A percentile compares a stretch with the other conserved stretches of the same genome.
Evolutionary conservation across 2,797 vertebrate species (phyloP).

Genomic region (Girardinus metallicus): DNA sequence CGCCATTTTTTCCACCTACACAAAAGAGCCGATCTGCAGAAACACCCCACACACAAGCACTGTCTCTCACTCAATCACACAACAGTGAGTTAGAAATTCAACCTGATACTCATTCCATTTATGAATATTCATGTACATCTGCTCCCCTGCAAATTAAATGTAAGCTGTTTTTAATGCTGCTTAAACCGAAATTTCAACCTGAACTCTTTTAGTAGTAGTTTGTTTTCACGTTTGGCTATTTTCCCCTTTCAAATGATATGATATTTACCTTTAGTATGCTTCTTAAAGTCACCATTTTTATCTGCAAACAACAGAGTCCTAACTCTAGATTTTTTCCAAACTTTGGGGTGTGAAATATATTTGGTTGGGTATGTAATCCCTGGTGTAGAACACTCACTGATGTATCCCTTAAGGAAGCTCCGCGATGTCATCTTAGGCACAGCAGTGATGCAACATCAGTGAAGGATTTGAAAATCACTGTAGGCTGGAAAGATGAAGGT

Average conservation of each 20-base stretch:
- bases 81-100: conserved; percentile 65
- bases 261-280: conserved; percentile 14
- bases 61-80: conserved; percentile 47
- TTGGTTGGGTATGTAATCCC: conserved; percentile 20
- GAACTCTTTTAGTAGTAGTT: conserved; percentile 39
- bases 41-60: conserved; percentile 28
- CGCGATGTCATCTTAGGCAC: conserved; percentile 65
- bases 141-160: conserved; percentile 69
- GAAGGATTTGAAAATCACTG: conserved; percentile 65
- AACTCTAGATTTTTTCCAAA: conserved; percentile 54
- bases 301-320: conserved; percentile 56
- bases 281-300: conserved; percentile 26
- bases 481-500: conserved; percentile 49
- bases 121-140: conserved; percentile 86
- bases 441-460: conserved; percentile 69
- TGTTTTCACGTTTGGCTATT: conserved; percentile 12
- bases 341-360: conserved; percentile 40
- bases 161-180: conserved; percentile 58
- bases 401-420: conserved; percentile 55
- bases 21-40: conserved; percentile 40
- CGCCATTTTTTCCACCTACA: conserved; percentile 74
- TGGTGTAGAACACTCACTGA: conserved; percentile 36
- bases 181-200: conserved; percentile 68
- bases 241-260: background rate
- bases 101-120: conserved; percentile 54